phyloP scores from a whole-genome alignment of 2,888 invertebrate genomes.

The Myopa testacea region DNA sequence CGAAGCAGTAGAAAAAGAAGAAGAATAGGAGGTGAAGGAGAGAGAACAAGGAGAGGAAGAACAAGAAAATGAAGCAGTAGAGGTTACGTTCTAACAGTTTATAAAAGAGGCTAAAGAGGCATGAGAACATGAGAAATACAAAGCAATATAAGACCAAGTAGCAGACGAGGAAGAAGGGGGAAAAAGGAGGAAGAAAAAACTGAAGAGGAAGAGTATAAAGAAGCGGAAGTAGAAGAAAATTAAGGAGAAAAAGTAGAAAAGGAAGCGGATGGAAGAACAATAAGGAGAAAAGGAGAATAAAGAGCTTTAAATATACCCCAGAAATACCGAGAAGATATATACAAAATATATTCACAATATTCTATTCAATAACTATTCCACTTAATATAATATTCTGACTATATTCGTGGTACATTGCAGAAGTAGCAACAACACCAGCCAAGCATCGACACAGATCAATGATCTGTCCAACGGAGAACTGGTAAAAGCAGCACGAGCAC shows the following conservation, averaged over 20 bases:
- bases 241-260: not conserved
- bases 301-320: too few species aligned
- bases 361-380: too few species aligned
- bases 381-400: too few species aligned
- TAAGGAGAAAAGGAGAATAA: too few species aligned
- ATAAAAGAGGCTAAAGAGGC: too few species aligned
- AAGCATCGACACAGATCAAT: slow-evolving; percentile 25
- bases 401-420: not conserved
- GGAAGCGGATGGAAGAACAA: too few species aligned
- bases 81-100: too few species aligned
- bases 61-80: not conserved
- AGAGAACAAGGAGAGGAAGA: not conserved
- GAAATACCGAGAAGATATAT: too few species aligned
- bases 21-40: not conserved
- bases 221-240: not conserved
- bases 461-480: slow-evolving; percentile 16
- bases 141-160: too few species aligned
- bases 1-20: not conserved
- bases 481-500: slow-evolving; percentile 27
- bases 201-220: too few species aligned
- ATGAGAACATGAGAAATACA: not conserved
- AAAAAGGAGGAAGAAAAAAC: not conserved
- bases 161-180: too few species aligned
- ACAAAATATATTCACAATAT: too few species aligned
- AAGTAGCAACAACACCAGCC: slow-evolving; percentile 7